Percentiles rank a stretch among this genome's conserved stretches.
phyloP scores from a whole-genome alignment of 2,797 vertebrate genomes.

The Acanthiza pusilla region DNA sequence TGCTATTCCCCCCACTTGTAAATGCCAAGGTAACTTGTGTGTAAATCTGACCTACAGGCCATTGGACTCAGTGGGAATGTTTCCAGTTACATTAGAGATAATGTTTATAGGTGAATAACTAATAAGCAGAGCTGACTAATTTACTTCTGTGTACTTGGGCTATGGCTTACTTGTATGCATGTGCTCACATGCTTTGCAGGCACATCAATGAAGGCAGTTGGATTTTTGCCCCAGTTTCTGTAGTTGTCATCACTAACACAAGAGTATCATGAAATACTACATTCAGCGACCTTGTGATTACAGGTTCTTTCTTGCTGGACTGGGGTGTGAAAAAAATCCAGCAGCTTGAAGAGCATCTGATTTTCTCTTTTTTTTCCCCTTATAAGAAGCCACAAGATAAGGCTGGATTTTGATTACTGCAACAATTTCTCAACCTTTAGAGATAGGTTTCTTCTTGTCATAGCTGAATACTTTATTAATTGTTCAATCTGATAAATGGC shows the following conservation, averaged over 20 bases:
- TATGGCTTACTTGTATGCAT: neutral
- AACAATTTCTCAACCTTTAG: neutral
- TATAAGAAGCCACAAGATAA: neutral
- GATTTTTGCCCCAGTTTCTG: conserved; percentile 45
- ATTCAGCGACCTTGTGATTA: conserved; percentile 20
- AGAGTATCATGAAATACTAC: conserved; percentile 8
- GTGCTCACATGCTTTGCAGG: conserved; percentile 17
- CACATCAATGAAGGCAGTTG: conserved; percentile 29
- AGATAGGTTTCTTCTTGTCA: neutral
- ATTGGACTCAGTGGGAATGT: neutral
- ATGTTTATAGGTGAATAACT: neutral
- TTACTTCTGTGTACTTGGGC: neutral
- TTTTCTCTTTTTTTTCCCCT: neutral
- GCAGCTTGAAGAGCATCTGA: conserved; percentile 8
- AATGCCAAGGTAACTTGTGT: neutral
- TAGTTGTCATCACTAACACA: conserved; percentile 30
- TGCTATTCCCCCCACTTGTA: neutral
- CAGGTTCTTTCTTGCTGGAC: conserved; percentile 49
- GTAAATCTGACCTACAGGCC: neutral
- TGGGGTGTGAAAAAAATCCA: conserved; percentile 32
- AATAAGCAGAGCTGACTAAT: neutral
- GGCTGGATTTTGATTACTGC: neutral
- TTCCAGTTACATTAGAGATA: neutral
- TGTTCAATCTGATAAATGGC: neutral
- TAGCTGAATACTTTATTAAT: neutral